Evolutionary conservation across 2,888 invertebrate species (phyloP), one percentile per base, ranked within the genome.

Genomic region (Acrobasis suavella): DNA sequence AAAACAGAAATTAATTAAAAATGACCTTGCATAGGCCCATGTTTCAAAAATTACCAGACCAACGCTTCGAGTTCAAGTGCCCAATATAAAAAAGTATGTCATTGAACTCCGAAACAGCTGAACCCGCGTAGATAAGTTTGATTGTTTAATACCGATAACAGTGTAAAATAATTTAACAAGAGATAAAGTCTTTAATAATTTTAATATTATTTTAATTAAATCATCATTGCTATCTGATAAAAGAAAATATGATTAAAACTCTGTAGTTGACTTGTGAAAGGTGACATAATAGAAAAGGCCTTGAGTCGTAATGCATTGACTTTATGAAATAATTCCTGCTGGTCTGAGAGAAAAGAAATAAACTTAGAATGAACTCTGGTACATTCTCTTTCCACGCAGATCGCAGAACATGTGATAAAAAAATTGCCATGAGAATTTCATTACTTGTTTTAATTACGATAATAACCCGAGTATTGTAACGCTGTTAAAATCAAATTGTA

Each of bases 171-270:
- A 56, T 42, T 42, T 56, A 56, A 56, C 39, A 6, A 3, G 42
- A 56, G 56, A 42, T 42, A 56, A 56, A 17, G 14, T 14, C 17
- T 14, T 16, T 42, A 15, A 42, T 56, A 56, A 56, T 16, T 56
- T 42, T 42, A 42, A 56, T 56, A 17, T 46, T 22, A 42, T 56
- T 42, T 42, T 46, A 56, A 56, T 56, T 42, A 56, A 56, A 56
- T 56, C 56, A 56, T 46, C 56, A 56, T 12, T 17, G 9, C 46
- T 42, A 56, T 56, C 56, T 17, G 42, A 56, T 56, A 15, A 46
- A 9, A 22, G 14, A 12, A n/a, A 52, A 22, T 2, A 52, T 52
- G 14, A 52, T 52, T 52, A 9, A 12, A 37, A 52, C 22, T 1
- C 51, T 32, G 10, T 52, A 14, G 12, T 32, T 32, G 22, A 32